phyloP scores from a whole-genome alignment of 2,797 vertebrate species.

The Danio tinwini region DNA sequence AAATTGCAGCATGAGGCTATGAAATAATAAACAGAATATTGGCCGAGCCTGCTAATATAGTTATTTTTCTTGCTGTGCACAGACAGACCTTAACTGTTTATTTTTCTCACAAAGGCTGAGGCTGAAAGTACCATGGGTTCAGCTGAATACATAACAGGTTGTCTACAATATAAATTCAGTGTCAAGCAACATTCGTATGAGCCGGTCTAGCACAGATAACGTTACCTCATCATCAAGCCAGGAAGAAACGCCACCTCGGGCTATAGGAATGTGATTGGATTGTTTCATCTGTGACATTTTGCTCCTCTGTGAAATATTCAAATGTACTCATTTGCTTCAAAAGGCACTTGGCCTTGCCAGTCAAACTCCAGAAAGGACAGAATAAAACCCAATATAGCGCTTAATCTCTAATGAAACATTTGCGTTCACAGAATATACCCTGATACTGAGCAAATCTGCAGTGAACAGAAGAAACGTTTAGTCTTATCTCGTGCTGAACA shows the following conservation, averaged over 20 bases:
- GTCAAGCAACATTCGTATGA: neutral
- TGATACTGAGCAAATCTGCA: neutral
- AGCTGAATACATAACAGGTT: neutral
- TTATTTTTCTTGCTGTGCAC: no score
- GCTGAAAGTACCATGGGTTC: neutral
- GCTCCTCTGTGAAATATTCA: constrained; percentile 40
- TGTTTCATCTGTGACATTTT: constrained; percentile 47
- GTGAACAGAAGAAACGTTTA: neutral
- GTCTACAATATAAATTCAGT: constrained; percentile 20
- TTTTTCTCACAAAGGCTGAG: neutral
- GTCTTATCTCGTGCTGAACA: neutral
- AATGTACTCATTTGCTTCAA: constrained; percentile 2
- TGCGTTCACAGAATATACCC: neutral
- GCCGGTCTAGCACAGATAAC: neutral
- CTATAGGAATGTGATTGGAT: constrained; percentile 32
- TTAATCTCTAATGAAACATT: constrained; percentile 6
- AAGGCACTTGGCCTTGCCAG: constrained; percentile 11
- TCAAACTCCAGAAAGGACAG: constrained; percentile 2
- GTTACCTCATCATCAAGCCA: constrained; percentile 28
- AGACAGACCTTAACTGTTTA: neutral
- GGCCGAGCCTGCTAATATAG: no score
- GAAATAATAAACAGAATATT: no score
- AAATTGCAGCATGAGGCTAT: no score
- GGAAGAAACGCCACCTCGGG: constrained; percentile 1
- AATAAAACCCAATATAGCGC: neutral